Evolutionary conservation across 2,888 invertebrate genomes (phyloP).

Genomic region (Agrilus biguttatus): DNA sequence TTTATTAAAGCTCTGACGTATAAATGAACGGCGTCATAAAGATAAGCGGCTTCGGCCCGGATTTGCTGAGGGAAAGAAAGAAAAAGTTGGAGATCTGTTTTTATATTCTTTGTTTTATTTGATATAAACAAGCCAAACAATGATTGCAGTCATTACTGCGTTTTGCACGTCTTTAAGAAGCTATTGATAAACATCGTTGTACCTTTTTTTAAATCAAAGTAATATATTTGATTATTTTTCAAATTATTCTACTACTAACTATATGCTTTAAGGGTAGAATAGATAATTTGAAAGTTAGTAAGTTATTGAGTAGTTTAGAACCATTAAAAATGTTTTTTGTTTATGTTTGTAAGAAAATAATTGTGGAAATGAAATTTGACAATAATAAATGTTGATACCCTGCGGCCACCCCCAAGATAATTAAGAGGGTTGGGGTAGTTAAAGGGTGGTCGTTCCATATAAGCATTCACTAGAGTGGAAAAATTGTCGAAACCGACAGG

Average conservation of each 20-base stretch:
- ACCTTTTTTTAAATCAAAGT: too few relatives aligned
- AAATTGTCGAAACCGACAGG: constrained; percentile 61
- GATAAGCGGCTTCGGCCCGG: constrained; percentile 77
- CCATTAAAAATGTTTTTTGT: too few relatives aligned
- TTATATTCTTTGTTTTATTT: not conserved
- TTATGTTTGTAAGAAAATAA: too few relatives aligned
- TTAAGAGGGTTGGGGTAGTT: constrained; percentile 70
- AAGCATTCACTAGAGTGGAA: constrained; percentile 61
- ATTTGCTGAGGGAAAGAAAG: constrained; percentile 39
- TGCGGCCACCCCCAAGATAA: constrained; percentile 56
- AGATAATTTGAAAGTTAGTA: too few relatives aligned
- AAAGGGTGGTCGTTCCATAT: constrained; percentile 76
- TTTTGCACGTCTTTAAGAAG: constrained; percentile 4
- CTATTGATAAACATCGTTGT: too few relatives aligned
- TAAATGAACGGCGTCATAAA: constrained; percentile 86
- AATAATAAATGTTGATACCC: constrained; percentile 18
- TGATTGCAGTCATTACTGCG: not conserved
- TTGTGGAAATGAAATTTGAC: too few relatives aligned
- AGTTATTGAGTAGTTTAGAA: too few relatives aligned
- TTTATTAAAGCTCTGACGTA: constrained; percentile 72
- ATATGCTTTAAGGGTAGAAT: too few relatives aligned
- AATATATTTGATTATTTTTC: too few relatives aligned
- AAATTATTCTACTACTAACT: too few relatives aligned
- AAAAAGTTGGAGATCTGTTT: not conserved
- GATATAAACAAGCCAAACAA: not conserved